Evolutionary conservation across 2,888 invertebrate species (phyloP), one percentile per base, ranked within the genome.

Genomic region (Silvanus unidentatus): DNA sequence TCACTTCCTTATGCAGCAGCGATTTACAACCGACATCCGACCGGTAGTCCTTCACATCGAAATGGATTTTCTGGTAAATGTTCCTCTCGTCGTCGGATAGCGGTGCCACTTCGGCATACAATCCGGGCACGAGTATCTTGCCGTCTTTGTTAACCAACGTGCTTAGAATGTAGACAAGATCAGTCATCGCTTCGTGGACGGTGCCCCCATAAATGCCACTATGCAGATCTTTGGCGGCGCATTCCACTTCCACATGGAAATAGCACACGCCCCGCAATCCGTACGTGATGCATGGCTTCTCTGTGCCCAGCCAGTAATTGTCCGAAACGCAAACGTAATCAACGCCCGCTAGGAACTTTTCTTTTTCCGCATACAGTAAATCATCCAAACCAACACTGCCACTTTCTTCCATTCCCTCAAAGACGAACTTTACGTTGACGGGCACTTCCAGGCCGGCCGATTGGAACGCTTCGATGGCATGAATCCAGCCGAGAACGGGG

Each of bases 341-440:
- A 0, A 92, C 85, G 66, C 80, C 79, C 42, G 81, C 76, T 28
- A 96, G 78, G 70, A 93, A 95, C 12, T 79, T 79, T 56, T 87
- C 83, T 65, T 87, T 86, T 52, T 78, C 74, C 1, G 77, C 67
- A 55, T 75, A 73, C 0, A 98, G 76, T 8, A 95, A 74, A 1
- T 88, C 88, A 68, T 95, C 93, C 13, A 98, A 75, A 12, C 97
- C 97, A 66, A 89, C 88, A 45, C 95, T 96, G 3, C 96, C 96
- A 49, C 87, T 88, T 70, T 98, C 98, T 72, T 98, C 97, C 97
- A 98, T 98, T 9, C 93, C 94, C 77, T 98, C 97, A 68, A 97
- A 88, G 9, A 91, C 80, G 71, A 98, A 96, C 80, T 86, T 87
- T 8, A 87, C 62, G 64, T 87, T 87, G 1, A 87, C 80, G 1